phyloP scores from a whole-genome alignment of 2,797 vertebrate genomes.

The Mormyrops attenuatus region DNA sequence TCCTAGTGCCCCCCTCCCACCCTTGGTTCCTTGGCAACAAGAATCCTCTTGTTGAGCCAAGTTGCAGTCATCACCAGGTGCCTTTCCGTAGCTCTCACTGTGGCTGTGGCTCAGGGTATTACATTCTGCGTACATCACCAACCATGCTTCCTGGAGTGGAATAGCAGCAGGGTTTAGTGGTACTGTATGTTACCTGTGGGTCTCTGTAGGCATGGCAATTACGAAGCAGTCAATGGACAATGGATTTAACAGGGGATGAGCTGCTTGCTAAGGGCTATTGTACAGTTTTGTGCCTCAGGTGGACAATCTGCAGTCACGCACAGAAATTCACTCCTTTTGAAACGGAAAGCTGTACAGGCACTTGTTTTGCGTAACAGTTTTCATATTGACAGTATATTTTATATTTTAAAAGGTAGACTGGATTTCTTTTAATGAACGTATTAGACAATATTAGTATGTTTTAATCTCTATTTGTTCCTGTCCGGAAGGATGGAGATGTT shows the following conservation, averaged over 20 bases:
- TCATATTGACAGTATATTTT: background rate
- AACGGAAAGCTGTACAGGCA: background rate
- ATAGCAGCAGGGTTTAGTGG: background rate
- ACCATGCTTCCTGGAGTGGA: background rate
- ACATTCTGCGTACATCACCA: background rate
- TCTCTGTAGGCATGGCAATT: background rate
- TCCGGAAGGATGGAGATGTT: background rate
- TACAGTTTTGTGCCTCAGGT: background rate
- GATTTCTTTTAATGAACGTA: background rate
- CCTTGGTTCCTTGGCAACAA: background rate
- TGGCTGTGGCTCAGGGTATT: background rate
- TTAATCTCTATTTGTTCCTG: background rate
- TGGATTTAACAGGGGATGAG: background rate
- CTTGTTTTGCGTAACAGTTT: background rate
- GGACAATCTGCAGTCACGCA: background rate
- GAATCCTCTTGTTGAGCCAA: background rate
- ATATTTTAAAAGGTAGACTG: background rate
- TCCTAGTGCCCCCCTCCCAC: constrained; percentile 47
- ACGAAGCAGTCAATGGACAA: background rate
- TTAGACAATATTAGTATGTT: background rate
- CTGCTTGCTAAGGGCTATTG: background rate
- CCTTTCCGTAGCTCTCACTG: background rate
- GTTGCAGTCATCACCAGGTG: background rate
- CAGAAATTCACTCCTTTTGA: background rate
- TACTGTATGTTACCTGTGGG: background rate